Percentiles rank a stretch among this genome's conserved stretches.
phyloP scores from a whole-genome alignment of 2,797 vertebrate species.

The Dipus sagitta region DNA sequence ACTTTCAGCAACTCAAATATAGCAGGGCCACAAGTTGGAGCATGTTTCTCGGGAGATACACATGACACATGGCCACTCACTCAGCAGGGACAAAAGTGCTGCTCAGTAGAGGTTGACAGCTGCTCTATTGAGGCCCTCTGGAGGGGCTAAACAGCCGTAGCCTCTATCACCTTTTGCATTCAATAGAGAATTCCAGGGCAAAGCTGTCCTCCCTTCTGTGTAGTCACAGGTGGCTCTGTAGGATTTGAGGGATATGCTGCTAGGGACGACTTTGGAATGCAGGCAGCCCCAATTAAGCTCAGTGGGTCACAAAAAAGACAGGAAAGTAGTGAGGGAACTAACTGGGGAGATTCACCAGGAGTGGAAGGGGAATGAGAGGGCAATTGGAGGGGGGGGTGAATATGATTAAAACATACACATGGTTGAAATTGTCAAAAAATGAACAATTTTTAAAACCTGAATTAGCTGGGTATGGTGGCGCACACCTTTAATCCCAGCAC shows the following conservation, averaged over 20 bases:
- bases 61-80: conserved; percentile 55
- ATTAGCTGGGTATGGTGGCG: no score
- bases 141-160: conserved; percentile 28
- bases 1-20: conserved; percentile 79
- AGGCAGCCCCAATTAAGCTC: no score
- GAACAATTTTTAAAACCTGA: no score
- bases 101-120: conserved; percentile 52
- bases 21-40: conserved; percentile 71
- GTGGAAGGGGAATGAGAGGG: no score
- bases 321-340: no score
- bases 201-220: not conserved
- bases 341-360: no score
- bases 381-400: no score
- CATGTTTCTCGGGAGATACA: conserved; percentile 72
- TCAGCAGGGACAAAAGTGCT: conserved; percentile 62
- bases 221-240: not conserved
- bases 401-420: no score
- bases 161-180: not conserved
- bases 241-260: conserved; percentile 14
- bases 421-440: no score
- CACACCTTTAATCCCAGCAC: no score
- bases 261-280: not conserved
- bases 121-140: conserved; percentile 58
- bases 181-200: not conserved
- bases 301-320: no score